Evolutionary conservation across 2,113 vertebrate genomes (phyloP).

Genomic region (Alces alces): DNA sequence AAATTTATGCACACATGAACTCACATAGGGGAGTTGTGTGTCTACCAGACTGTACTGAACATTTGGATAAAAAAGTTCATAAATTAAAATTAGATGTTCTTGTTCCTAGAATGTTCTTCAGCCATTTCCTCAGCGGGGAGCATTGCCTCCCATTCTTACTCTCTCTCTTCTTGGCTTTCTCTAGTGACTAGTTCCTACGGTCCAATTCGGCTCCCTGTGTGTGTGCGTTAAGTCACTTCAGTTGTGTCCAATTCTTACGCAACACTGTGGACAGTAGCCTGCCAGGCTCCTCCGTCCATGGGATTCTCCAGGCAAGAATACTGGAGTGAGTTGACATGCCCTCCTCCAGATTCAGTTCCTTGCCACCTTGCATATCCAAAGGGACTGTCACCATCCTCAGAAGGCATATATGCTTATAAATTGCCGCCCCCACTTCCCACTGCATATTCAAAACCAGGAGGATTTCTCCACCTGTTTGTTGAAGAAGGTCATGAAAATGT

Average conservation of each 20-base stretch:
- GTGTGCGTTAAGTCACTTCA: background rate
- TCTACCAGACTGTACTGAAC: background rate
- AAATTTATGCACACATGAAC: background rate
- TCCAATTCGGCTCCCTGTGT: background rate
- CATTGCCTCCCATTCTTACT: background rate
- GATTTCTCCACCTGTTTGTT: background rate
- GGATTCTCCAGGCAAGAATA: background rate
- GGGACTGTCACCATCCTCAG: background rate
- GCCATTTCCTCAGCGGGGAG: background rate
- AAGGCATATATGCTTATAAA: background rate
- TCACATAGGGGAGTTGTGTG: background rate
- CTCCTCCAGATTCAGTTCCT: background rate
- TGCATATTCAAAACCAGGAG: background rate
- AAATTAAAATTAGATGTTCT: background rate
- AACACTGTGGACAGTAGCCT: background rate
- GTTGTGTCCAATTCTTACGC: background rate
- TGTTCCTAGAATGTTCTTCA: background rate
- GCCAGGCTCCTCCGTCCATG: background rate
- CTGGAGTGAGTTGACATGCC: background rate
- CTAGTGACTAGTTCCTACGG: background rate
- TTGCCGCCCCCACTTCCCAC: background rate
- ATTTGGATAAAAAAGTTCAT: background rate
- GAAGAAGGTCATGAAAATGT: background rate
- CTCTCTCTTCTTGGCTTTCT: background rate
- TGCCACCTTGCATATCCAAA: background rate